These are phyloP conservation scores for Triplophysa bombifrons DNA, from an alignment of 2,797 vertebrate species.

Conservation along the genomic window DNA sequence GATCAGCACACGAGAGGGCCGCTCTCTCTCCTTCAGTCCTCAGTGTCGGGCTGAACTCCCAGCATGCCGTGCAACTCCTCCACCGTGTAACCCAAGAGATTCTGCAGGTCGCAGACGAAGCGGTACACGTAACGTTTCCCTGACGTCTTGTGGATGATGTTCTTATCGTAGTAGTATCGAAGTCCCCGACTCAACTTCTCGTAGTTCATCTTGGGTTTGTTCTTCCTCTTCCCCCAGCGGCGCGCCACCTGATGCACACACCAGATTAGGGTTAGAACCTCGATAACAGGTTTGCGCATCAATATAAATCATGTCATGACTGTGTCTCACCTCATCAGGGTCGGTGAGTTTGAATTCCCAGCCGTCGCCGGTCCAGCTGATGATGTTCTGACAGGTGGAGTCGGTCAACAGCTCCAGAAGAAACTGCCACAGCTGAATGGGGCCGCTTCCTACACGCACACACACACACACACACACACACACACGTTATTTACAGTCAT, in stretches of 20 bases:
- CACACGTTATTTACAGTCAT: not conserved
- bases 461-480: not conserved
- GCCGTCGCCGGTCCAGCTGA: constrained; percentile 89
- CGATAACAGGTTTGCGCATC: no score
- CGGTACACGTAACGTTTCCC: constrained; percentile 90
- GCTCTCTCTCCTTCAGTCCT: constrained; percentile 76
- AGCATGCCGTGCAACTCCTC: constrained; percentile 88
- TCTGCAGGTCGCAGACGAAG: constrained; percentile 88
- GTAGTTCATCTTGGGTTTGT: constrained; percentile 93
- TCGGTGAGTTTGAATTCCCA: constrained; percentile 91
- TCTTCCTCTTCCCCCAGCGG: constrained; percentile 87
- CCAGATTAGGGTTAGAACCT: not conserved
- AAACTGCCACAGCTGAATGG: constrained; percentile 90
- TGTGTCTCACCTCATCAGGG: constrained; percentile 80
- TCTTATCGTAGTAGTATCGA: constrained; percentile 90
- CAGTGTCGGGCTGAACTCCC: constrained; percentile 85
- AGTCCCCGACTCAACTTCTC: constrained; percentile 88
- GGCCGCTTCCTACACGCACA: constrained; percentile 79
- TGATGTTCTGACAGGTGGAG: constrained; percentile 85
- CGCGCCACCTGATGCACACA: constrained; percentile 79
- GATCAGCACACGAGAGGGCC: constrained; percentile 5
- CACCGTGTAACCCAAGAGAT: constrained; percentile 82
- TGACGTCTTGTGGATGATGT: constrained; percentile 89
- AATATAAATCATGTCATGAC: no score
- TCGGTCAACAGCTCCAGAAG: constrained; percentile 86